These are phyloP conservation scores for Erithacus rubecula DNA, from an alignment of 2,797 vertebrate genomes.

Conservation along the genomic window DNA sequence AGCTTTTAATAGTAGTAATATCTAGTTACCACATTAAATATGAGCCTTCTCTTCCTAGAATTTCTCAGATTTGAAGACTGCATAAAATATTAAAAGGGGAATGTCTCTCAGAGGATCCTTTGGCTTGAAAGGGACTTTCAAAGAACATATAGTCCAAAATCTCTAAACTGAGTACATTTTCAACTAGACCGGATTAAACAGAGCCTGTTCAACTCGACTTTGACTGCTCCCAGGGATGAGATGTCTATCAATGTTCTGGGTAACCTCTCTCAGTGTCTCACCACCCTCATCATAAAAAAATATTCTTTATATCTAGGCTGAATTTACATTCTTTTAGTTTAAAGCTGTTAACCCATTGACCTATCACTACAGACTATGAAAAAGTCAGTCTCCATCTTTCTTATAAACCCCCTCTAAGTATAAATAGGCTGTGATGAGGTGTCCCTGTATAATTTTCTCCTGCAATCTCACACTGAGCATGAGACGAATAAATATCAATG, in stretches of 20 bases:
- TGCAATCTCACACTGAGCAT: neutral
- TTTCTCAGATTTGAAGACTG: neutral
- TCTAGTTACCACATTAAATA: neutral
- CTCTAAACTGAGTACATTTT: neutral
- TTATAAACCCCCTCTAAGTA: neutral
- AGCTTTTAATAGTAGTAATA: neutral
- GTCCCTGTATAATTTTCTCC: neutral
- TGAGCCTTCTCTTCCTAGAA: neutral
- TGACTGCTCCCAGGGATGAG: neutral
- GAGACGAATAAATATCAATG: neutral
- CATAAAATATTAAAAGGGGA: neutral
- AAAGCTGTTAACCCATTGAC: neutral
- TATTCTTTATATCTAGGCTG: neutral
- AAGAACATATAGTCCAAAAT: neutral
- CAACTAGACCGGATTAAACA: neutral
- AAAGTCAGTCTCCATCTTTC: neutral
- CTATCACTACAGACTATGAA: neutral
- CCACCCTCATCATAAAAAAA: rapidly evolving
- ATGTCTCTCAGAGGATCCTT: neutral
- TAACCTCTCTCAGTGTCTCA: neutral
- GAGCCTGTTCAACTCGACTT: rapidly evolving
- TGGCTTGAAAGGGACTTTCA: neutral
- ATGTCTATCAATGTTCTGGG: neutral
- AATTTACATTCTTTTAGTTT: neutral
- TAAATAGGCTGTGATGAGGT: neutral